Percentiles rank a stretch among this genome's conserved stretches.
Conservation (phyloP, 2,888 invertebrate genomes). For the Ophion costatus region DNA sequence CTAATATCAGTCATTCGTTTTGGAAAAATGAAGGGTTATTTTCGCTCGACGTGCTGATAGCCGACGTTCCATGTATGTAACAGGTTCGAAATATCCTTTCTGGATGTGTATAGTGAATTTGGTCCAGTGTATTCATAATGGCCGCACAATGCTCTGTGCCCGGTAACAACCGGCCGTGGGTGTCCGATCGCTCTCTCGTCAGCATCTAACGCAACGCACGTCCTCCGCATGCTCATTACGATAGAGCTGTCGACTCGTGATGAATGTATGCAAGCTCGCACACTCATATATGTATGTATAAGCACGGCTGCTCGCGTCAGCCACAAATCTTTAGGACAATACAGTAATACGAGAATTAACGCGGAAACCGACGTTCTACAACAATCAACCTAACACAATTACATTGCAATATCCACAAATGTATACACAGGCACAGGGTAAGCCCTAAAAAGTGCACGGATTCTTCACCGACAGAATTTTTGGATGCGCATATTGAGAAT, state of each 20-base stretch:
- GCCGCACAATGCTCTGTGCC: conserved; percentile 76
- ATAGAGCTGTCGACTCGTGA: conserved; percentile 58
- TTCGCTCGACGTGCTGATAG: too few species aligned
- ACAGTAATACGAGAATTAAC: conserved; percentile 80
- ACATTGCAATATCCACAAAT: not conserved
- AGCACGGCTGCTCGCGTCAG: too few species aligned
- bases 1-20: too few species aligned
- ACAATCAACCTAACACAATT: conserved; percentile 19
- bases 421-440: not conserved
- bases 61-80: too few species aligned
- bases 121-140: conserved; percentile 67
- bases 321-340: conserved; percentile 71
- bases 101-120: conserved; percentile 25
- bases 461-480: too few species aligned
- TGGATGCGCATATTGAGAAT: too few species aligned
- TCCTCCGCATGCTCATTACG: conserved; percentile 27
- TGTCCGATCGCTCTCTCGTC: conserved; percentile 61
- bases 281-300: not conserved
- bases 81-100: too few species aligned
- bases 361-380: conserved; percentile 55
- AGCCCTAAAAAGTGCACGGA: too few species aligned
- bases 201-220: conserved; percentile 61
- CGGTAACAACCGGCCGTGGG: conserved; percentile 73
- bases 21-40: too few species aligned
- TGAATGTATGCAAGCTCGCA: conserved; percentile 13